Percentiles rank a stretch among this genome's conserved stretches.
Evolutionary conservation across 2,113 vertebrate species (phyloP).

Genomic region (Cnemophilus loriae): DNA sequence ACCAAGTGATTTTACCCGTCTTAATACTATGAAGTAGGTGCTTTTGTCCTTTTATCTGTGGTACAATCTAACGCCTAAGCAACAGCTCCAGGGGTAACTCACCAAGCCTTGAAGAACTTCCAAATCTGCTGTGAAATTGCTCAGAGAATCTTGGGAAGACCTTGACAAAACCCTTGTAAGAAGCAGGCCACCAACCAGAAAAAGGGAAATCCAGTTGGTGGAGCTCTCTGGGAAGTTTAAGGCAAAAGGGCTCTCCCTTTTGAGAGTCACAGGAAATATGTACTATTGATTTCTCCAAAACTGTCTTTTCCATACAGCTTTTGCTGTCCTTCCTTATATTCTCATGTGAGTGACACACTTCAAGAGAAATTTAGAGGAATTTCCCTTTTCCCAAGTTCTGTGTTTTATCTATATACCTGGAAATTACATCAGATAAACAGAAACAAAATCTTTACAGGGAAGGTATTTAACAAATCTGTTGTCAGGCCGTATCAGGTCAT

Average conservation of each 20-base stretch:
- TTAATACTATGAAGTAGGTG: background rate
- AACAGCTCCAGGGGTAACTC: background rate
- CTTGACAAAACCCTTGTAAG: background rate
- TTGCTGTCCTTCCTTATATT: background rate
- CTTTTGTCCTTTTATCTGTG: background rate
- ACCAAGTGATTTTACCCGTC: background rate
- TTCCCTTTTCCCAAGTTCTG: background rate
- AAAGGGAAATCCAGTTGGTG: background rate
- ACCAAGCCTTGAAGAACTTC: background rate
- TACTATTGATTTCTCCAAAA: background rate
- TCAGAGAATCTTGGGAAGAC: background rate
- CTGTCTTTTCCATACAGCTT: background rate
- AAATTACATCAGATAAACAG: background rate
- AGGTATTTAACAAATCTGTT: background rate
- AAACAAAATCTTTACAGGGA: background rate
- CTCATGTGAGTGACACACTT: background rate
- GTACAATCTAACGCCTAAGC: background rate
- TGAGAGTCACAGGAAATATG: background rate
- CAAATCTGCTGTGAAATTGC: background rate
- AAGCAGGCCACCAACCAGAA: background rate
- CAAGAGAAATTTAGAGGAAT: background rate
- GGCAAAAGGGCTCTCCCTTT: background rate
- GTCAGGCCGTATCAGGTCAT: background rate
- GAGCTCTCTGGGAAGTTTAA: background rate
- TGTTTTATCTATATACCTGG: background rate